A percentile compares a stretch with the other conserved stretches of the same genome.
Evolutionary conservation across 2,113 vertebrate genomes (phyloP).

Genomic region (Clarias macrocephalus): DNA sequence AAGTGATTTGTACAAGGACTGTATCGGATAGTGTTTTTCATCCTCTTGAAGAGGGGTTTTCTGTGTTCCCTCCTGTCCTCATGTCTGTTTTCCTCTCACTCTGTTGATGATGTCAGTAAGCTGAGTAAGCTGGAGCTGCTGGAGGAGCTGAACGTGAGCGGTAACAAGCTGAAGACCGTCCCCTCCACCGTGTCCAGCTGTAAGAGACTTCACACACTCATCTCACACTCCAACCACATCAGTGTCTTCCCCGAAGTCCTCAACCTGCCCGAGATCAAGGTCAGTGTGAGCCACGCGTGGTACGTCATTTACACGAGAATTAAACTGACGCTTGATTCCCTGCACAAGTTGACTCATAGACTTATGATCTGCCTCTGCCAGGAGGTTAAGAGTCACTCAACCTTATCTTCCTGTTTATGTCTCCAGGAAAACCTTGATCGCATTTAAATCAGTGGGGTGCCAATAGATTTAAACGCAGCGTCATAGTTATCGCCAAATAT

Average conservation of each 20-base stretch:
- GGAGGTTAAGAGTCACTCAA: background rate
- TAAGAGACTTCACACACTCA: slow-evolving; percentile 89
- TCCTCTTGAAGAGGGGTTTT: background rate
- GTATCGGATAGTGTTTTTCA: background rate
- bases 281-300: slow-evolving; percentile 58
- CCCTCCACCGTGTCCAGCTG: slow-evolving; percentile 94
- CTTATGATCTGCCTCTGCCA: background rate
- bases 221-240: slow-evolving; percentile 91
- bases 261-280: slow-evolving; percentile 92
- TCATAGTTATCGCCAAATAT: background rate
- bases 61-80: background rate
- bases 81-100: slow-evolving; percentile 7
- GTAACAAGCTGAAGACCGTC: slow-evolving; percentile 92
- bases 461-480: background rate
- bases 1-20: background rate
- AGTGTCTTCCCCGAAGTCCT: slow-evolving; percentile 93
- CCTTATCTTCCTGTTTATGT: background rate
- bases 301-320: too few species aligned
- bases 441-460: background rate
- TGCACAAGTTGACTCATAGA: background rate
- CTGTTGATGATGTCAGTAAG: slow-evolving; percentile 77
- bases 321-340: background rate
- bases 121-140: slow-evolving; percentile 89
- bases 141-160: slow-evolving; percentile 93
- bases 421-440: background rate